phyloP scores from a whole-genome alignment of 2,888 invertebrate species.

The Conops quadrifasciatus region DNA sequence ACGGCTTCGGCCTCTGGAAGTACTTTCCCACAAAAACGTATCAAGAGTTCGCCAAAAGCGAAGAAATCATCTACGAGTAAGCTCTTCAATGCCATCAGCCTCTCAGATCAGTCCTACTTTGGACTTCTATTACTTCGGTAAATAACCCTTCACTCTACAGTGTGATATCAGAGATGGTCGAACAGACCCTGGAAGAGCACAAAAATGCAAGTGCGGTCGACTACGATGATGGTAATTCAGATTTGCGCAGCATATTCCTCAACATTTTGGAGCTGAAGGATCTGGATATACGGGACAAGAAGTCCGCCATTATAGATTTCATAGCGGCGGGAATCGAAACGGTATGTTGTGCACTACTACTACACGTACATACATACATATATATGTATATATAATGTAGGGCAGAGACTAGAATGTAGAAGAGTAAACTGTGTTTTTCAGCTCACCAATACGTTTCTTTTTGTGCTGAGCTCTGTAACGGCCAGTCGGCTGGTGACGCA shows the following conservation, averaged over 20 bases:
- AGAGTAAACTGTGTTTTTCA: slow-evolving; percentile 56
- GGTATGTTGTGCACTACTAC: slow-evolving; percentile 66
- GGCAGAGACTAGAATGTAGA: background rate
- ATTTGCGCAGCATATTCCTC: slow-evolving; percentile 77
- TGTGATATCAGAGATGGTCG: slow-evolving; percentile 81
- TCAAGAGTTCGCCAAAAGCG: slow-evolving; percentile 74
- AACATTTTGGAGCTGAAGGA: slow-evolving; percentile 77
- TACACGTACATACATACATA: no score
- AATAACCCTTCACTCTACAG: slow-evolving; percentile 62
- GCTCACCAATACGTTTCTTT: slow-evolving; percentile 83
- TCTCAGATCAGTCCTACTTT: background rate
- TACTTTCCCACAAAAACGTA: slow-evolving; percentile 78
- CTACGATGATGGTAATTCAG: slow-evolving; percentile 65
- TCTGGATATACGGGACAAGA: slow-evolving; percentile 82
- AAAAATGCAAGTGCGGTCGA: slow-evolving; percentile 67
- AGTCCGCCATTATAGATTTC: slow-evolving; percentile 85
- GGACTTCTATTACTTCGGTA: background rate
- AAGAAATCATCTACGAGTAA: slow-evolving; percentile 83
- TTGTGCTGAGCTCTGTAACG: slow-evolving; percentile 79
- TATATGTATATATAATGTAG: no score
- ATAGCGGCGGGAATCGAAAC: slow-evolving; percentile 89
- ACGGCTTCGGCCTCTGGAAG: slow-evolving; percentile 82
- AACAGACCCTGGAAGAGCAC: slow-evolving; percentile 71
- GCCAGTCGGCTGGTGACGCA: slow-evolving; percentile 74
- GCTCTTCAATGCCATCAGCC: slow-evolving; percentile 52